These are phyloP conservation scores for Trematomus bernacchii DNA, from an alignment of 2,797 vertebrate species.

Conservation along the genomic window DNA sequence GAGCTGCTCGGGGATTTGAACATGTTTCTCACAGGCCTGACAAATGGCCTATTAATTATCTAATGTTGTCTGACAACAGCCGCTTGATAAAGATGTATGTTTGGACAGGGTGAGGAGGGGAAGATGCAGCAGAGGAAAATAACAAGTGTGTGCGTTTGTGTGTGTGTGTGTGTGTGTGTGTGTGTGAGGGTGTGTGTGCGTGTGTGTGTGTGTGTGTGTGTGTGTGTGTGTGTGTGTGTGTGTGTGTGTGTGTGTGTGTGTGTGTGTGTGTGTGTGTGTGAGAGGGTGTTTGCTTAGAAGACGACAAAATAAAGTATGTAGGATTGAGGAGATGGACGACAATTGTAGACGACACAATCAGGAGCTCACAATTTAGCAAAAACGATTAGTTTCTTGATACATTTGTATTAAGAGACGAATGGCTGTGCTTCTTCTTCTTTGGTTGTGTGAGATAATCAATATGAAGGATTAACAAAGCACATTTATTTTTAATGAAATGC, in stretches of 20 bases:
- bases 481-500: constrained; percentile 83
- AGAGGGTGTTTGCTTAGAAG: constrained; percentile 47
- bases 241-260: constrained; percentile 14
- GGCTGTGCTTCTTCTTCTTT: constrained; percentile 27
- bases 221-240: too few relatives aligned
- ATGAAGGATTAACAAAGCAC: constrained; percentile 64
- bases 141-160: constrained; percentile 17
- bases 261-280: constrained; percentile 23
- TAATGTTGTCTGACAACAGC: constrained; percentile 99
- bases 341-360: neutral
- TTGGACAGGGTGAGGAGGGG: constrained; percentile 83
- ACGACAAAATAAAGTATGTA: constrained; percentile 43
- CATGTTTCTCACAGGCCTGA: constrained; percentile 97
- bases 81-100: constrained; percentile 99
- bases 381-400: constrained; percentile 11
- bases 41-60: constrained; percentile 99
- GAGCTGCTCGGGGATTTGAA: constrained; percentile 95
- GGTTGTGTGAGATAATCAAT: constrained; percentile 57
- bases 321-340: constrained; percentile 16
- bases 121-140: constrained; percentile 57
- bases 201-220: too few relatives aligned
- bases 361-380: constrained; percentile 2
- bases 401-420: constrained; percentile 53
- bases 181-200: neutral
- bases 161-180: constrained; percentile 25